These are phyloP conservation scores for Syngnathoides biaculeatus DNA, from an alignment of 2,113 vertebrate species.

Conservation along the genomic window DNA sequence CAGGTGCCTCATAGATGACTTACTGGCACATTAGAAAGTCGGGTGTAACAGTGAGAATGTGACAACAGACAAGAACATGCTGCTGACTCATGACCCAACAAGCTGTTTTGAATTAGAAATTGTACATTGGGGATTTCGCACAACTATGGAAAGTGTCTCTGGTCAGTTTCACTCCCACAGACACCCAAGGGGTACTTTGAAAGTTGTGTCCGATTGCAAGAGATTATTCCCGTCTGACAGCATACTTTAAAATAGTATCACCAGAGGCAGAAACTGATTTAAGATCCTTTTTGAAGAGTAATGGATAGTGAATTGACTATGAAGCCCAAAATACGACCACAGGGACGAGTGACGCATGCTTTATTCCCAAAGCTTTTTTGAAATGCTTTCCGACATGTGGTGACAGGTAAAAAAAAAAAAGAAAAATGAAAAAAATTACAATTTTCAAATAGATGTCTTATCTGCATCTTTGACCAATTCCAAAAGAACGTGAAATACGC, in stretches of 20 bases:
- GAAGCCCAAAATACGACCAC: slow-evolving; percentile 28
- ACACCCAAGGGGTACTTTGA: slow-evolving; percentile 24
- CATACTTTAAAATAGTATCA: slow-evolving; percentile 39
- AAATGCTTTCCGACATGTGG: background rate
- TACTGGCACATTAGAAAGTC: background rate
- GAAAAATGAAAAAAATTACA: background rate
- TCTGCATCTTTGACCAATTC: background rate
- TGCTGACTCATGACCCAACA: slow-evolving; percentile 26
- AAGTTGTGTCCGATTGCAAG: slow-evolving; percentile 25
- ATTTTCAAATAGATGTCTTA: background rate
- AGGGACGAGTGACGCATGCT: slow-evolving; percentile 18
- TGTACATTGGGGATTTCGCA: slow-evolving; percentile 13
- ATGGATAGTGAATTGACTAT: slow-evolving; percentile 32
- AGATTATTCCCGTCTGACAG: slow-evolving; percentile 36
- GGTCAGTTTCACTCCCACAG: slow-evolving; percentile 25
- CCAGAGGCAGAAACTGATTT: slow-evolving; percentile 32
- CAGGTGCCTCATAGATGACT: slow-evolving; percentile 16
- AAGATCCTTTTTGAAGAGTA: slow-evolving; percentile 42
- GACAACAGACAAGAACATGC: slow-evolving; percentile 13
- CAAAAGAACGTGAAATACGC: background rate
- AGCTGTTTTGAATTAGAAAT: slow-evolving; percentile 33
- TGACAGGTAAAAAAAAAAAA: slow-evolving; percentile 16
- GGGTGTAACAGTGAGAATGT: slow-evolving; percentile 2
- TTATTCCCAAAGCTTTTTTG: slow-evolving; percentile 22
- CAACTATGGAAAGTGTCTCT: slow-evolving; percentile 32